Conservation (phyloP, 1,140 invertebrate species). For the Neoseiulus cucumeris region DNA sequence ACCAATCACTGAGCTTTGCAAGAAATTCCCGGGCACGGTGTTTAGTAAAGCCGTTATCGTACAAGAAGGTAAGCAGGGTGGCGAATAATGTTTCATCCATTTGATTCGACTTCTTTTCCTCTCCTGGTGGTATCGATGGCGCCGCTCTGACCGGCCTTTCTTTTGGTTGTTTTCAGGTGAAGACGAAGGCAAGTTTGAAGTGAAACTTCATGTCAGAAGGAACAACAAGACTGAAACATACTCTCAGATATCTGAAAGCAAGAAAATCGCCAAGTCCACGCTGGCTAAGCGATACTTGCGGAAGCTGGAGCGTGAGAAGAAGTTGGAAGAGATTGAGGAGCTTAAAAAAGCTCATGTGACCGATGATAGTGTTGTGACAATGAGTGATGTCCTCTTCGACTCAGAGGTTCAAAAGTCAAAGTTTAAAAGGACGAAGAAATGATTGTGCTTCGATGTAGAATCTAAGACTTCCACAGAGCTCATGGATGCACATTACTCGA, state of each 20-base stretch:
- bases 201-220: conserved; percentile 80
- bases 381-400: neutral
- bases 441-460: too few species aligned
- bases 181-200: conserved; percentile 48
- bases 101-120: too few species aligned
- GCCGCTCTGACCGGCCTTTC: too few species aligned
- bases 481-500: too few species aligned
- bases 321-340: neutral
- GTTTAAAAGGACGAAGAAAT: neutral
- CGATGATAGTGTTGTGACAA: neutral
- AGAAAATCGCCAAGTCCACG: conserved; percentile 94
- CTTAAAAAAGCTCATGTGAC: neutral
- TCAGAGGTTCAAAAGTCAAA: neutral
- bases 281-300: conserved; percentile 88
- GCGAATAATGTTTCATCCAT: too few species aligned
- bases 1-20: conserved; percentile 76
- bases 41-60: conserved; percentile 55
- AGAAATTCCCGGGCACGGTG: conserved; percentile 88
- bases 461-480: too few species aligned
- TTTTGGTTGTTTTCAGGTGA: conserved; percentile 38
- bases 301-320: conserved; percentile 21
- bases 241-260: conserved; percentile 87
- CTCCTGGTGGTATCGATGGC: too few species aligned
- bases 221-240: conserved; percentile 83
- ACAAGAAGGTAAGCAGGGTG: too few species aligned